A percentile compares a stretch with the other conserved stretches of the same genome.
phyloP scores from a whole-genome alignment of 2,797 vertebrate genomes.

The Sternotherus odoratus region DNA sequence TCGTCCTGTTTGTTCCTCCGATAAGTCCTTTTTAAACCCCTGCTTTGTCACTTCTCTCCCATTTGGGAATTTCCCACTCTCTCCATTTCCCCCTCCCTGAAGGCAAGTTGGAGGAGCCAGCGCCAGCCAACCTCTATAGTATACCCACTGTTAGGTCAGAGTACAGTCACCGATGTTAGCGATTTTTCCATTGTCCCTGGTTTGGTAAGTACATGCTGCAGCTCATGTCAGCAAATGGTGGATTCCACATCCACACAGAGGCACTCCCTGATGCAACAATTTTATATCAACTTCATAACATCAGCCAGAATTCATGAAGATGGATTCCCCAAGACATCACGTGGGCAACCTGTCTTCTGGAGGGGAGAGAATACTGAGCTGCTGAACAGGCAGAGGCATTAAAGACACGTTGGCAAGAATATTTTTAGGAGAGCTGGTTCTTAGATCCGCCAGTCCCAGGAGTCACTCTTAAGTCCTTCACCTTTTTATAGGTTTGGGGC shows the following conservation, averaged over 20 bases:
- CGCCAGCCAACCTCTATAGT: not conserved
- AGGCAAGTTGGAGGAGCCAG: not conserved
- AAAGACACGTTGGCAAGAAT: not conserved
- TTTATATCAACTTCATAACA: not conserved
- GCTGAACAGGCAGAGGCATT: not conserved
- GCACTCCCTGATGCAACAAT: not conserved
- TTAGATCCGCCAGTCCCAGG: not conserved
- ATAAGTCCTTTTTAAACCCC: not conserved
- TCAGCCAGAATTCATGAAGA: not conserved
- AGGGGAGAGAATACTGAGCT: not conserved
- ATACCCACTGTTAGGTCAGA: not conserved
- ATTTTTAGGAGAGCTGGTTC: not conserved
- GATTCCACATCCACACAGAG: not conserved
- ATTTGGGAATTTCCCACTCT: not conserved
- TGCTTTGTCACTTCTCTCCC: not conserved
- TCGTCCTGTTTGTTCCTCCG: not conserved
- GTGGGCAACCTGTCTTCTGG: not conserved
- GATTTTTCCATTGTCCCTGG: not conserved
- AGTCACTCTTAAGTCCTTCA: not conserved
- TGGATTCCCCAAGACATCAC: not conserved
- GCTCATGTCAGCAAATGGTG: not conserved
- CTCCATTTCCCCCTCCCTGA: not conserved
- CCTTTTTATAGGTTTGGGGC: not conserved
- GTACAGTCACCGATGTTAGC: not conserved
- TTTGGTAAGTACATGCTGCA: not conserved